Evolutionary conservation across 2,888 invertebrate species (phyloP), one percentile per base, ranked within the genome.

Genomic region (Cosmopolites sordidus): DNA sequence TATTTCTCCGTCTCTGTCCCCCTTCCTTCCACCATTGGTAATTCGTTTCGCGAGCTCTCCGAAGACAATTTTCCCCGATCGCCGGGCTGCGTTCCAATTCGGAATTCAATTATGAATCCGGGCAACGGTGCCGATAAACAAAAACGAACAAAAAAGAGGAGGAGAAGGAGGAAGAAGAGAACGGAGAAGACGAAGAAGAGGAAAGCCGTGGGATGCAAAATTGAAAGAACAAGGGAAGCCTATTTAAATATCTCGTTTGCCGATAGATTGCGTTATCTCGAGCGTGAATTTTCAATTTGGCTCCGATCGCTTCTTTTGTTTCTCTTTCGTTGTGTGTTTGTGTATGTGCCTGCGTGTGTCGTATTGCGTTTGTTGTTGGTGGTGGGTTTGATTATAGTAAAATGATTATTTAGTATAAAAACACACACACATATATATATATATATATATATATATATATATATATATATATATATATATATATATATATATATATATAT

Each of bases 171-270:
- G 37, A 37, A 37, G 11, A 4, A n/a, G 11, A 37, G 14, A 37
- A 37, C 37, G n/a, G 12, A n/a, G n/a, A 12, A 38, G 17, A 33
- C n/a, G 17, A 40, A 4, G 40, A 40, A 16, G 14, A 40, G 40
- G 33, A 16, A 40, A 16, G 17, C 5, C 40, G 52, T 17, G 52
- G 48, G 48, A 53, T 48, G 52, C 48, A 53, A 48, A 53, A 53
- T 53, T 53, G 52, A 53, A 53, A 53, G 52, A 53, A 53, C 52
- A 53, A 53, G 48, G 52, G 48, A 47, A 47, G 52, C 52, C 52
- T 53, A 53, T 53, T 53, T 53, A 53, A 53, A 53, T 53, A 53
- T 53, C 52, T 53, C 48, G 52, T 53, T 53, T 53, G 48, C 22
- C 48, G 38, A 48, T 53, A 53, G 52, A 53, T 53, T 53, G 52